Percentiles rank a stretch among this genome's conserved stretches.
Conservation (phyloP, 35 echinoderm and acorn worm species). For the Heliocidaris erythrogramma region DNA sequence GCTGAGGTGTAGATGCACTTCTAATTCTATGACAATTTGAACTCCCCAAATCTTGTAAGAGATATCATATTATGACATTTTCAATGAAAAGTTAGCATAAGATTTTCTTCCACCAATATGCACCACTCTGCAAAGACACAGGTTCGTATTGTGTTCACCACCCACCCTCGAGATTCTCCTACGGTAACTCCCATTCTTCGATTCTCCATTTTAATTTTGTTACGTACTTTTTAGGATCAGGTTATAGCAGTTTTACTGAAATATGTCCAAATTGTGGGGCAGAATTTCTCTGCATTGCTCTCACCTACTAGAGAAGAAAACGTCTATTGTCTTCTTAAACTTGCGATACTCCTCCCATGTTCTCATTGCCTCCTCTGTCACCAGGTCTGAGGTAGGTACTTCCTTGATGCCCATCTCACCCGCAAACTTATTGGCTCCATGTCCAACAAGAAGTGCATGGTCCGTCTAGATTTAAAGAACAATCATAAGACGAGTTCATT, state of each 20-base stretch:
- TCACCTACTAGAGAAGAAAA: conserved; percentile 62
- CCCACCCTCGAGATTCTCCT: no score
- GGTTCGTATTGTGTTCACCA: no score
- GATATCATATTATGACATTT: no score
- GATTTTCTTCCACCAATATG: no score
- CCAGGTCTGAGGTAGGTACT: conserved; percentile 56
- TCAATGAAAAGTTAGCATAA: no score
- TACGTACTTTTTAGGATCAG: no score
- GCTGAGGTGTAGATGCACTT: no score
- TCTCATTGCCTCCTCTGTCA: conserved; percentile 66
- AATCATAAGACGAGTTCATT: not conserved
- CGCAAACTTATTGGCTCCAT: conserved; percentile 85
- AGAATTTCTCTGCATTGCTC: not conserved
- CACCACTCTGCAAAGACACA: no score
- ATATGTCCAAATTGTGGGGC: not conserved
- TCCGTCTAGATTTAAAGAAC: conserved; percentile 66
- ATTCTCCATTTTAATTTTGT: not conserved
- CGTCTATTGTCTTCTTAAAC: conserved; percentile 50
- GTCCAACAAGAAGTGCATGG: conserved; percentile 80
- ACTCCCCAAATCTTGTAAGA: no score
- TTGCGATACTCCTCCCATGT: conserved; percentile 57
- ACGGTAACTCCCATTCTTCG: not conserved
- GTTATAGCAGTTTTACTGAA: not conserved
- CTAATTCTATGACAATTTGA: no score
- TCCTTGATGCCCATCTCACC: conserved; percentile 72